Conservation (phyloP, 2,888 invertebrate genomes). For the Xylota sylvarum region DNA sequence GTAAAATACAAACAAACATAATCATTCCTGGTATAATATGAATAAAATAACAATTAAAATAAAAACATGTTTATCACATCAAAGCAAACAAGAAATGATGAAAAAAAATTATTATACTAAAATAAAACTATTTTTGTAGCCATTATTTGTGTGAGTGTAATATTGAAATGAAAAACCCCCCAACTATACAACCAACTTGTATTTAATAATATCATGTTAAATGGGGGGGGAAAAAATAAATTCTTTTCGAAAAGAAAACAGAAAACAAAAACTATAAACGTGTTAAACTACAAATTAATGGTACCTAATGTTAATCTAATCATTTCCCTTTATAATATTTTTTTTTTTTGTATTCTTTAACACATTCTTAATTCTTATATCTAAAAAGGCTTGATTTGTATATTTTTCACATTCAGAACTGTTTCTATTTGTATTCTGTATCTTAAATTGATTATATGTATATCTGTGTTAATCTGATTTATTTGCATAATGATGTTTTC, state of each 20-base stretch:
- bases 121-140: conserved; percentile 69
- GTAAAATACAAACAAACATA: conserved; percentile 34
- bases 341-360: conserved; percentile 8
- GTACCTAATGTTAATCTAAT: conserved; percentile 67
- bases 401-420: conserved; percentile 22
- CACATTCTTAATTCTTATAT: too few relatives aligned
- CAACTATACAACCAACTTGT: conserved; percentile 39
- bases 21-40: conserved; percentile 62
- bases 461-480: conserved; percentile 36
- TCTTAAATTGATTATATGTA: conserved; percentile 2
- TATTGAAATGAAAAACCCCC: conserved; percentile 42
- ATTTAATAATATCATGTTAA: conserved; percentile 40
- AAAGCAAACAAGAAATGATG: background rate
- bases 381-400: conserved; percentile 15
- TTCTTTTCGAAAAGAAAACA: conserved; percentile 15
- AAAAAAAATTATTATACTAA: conserved; percentile 18
- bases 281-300: conserved; percentile 70
- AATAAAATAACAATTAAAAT: conserved; percentile 21
- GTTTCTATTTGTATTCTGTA: conserved; percentile 26
- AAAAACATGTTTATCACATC: conserved; percentile 29
- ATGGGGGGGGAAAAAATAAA: background rate
- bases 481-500: conserved; percentile 13
- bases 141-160: conserved; percentile 57
- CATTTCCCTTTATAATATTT: background rate
- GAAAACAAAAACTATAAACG: conserved; percentile 37